A percentile compares a stretch with the other conserved stretches of the same genome.
Conservation (phyloP, 2,888 invertebrate species). For the Cephonodes hylas region DNA sequence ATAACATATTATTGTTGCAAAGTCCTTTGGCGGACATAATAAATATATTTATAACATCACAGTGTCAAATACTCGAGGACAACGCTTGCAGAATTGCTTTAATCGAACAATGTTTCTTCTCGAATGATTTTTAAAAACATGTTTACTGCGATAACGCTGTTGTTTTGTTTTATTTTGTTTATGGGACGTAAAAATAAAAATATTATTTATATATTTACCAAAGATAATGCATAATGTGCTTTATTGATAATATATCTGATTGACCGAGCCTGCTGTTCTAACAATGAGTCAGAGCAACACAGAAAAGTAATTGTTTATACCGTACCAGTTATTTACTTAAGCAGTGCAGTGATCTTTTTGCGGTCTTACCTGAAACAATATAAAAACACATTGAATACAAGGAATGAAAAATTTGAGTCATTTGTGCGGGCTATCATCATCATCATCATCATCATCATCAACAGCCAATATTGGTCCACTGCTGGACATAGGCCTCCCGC, state of each 20-base stretch:
- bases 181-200: neutral
- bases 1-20: neutral
- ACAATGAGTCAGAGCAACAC: neutral
- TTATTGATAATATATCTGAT: neutral
- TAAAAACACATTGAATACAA: neutral
- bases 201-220: neutral
- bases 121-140: neutral
- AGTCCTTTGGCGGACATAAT: neutral
- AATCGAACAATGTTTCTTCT: neutral
- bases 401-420: neutral
- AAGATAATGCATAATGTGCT: neutral
- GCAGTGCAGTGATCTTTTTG: neutral
- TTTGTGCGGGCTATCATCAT: no score
- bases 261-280: neutral
- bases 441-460: no score
- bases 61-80: neutral
- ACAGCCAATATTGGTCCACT: no score
- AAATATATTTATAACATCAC: neutral
- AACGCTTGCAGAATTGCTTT: neutral
- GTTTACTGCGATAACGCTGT: neutral
- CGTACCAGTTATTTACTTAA: neutral
- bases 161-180: neutral
- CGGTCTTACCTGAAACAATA: constrained; percentile 27
- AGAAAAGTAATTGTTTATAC: neutral
- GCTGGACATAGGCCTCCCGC: no score